Conservation (phyloP, 2,888 invertebrate species). For the Falcaria lacertinaria region DNA sequence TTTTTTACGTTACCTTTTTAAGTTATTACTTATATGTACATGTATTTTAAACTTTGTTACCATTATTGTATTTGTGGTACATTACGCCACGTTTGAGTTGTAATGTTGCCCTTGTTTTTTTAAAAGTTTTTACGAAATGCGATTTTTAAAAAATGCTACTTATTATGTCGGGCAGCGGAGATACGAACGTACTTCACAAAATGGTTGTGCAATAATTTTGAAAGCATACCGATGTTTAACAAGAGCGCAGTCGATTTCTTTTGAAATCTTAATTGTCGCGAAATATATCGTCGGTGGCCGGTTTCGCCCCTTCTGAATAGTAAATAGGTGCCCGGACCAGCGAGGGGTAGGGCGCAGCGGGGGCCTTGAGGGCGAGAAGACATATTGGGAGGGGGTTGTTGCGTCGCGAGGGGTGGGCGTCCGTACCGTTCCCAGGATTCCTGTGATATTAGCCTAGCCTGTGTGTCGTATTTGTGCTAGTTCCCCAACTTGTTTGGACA, state of each 20-base stretch:
- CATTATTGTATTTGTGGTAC: slow-evolving; percentile 59
- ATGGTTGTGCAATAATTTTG: no score
- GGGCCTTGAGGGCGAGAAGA: slow-evolving; percentile 19
- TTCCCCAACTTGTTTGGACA: slow-evolving; percentile 62
- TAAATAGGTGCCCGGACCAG: slow-evolving; percentile 61
- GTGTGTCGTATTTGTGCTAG: slow-evolving; percentile 78
- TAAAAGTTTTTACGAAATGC: slow-evolving; percentile 26
- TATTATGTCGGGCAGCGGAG: no score
- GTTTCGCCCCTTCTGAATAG: slow-evolving; percentile 73
- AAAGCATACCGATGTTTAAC: slow-evolving; percentile 15
- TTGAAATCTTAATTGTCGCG: slow-evolving; percentile 74
- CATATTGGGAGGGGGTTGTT: slow-evolving; percentile 21
- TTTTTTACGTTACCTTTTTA: slow-evolving; percentile 51
- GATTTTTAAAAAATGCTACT: no score
- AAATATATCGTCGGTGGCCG: slow-evolving; percentile 70
- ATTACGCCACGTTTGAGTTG: slow-evolving; percentile 12
- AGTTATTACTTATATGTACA: slow-evolving; percentile 57
- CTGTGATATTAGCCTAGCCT: slow-evolving; percentile 80
- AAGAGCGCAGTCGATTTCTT: slow-evolving; percentile 51
- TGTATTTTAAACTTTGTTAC: slow-evolving; percentile 67
- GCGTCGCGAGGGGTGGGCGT: slow-evolving; percentile 30
- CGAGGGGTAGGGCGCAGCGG: slow-evolving; percentile 23
- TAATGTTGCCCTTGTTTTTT: slow-evolving; percentile 33
- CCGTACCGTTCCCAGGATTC: slow-evolving; percentile 76
- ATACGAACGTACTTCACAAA: no score